Percentiles rank a stretch among this genome's conserved stretches.
phyloP scores from a whole-genome alignment of 2,113 vertebrate species.

The Lophotis ruficrista region DNA sequence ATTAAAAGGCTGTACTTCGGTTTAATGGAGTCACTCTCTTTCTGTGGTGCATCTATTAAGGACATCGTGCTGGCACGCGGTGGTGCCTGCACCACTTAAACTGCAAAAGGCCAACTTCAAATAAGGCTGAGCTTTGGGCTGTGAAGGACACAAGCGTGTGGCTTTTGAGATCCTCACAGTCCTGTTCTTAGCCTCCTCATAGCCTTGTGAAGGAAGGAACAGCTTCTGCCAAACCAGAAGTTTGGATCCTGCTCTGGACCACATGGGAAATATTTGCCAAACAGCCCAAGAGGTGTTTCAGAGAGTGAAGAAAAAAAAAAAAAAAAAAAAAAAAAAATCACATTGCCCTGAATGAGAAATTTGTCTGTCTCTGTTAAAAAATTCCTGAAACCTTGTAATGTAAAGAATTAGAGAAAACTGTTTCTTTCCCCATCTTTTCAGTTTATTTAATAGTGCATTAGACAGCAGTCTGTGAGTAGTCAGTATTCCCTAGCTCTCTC shows the following conservation, averaged over 20 bases:
- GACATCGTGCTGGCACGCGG: neutral
- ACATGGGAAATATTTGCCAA: accelerated
- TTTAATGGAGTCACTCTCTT: constrained; percentile 64
- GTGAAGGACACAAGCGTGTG: neutral
- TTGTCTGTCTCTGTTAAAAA: neutral
- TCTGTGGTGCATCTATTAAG: constrained; percentile 35
- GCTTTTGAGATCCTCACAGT: neutral
- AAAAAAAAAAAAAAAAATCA: neutral
- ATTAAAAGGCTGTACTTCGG: constrained; percentile 60
- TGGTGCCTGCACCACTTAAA: neutral
- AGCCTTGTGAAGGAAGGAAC: neutral
- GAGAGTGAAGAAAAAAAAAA: neutral
- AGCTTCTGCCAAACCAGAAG: neutral
- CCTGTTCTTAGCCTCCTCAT: neutral
- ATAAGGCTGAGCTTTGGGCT: neutral
- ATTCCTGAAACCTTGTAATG: neutral
- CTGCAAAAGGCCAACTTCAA: constrained; percentile 30
- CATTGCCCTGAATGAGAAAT: neutral
- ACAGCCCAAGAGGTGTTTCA: neutral
- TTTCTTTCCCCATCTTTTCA: neutral
- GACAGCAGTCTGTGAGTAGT: neutral
- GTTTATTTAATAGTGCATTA: neutral
- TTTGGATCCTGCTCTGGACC: neutral
- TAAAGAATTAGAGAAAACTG: neutral
- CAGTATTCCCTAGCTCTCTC: neutral